Evolutionary conservation across 1,140 invertebrate species (phyloP), one percentile per base, ranked within the genome.

Genomic region (Drosophila bipectinata): DNA sequence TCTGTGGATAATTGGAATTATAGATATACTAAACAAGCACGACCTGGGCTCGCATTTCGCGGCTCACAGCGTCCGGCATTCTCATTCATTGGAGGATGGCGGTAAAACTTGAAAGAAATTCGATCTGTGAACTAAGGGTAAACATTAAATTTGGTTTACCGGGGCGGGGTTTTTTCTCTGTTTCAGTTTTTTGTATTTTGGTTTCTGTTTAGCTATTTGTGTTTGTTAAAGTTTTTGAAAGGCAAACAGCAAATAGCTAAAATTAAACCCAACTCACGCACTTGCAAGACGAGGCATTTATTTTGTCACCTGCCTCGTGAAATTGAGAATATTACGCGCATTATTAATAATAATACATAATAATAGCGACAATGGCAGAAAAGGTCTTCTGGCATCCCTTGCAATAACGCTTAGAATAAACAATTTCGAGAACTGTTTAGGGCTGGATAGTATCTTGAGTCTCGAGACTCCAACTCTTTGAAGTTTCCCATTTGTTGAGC

Each of bases 1-100:
- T 69, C 63, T 57, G 67, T 57, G 58, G 79, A 88, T 87, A 87
- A 87, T 87, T 87, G 82, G 75, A 88, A 88, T 87, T 88, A 87
- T 76, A 88, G 82, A 82, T 82, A 79, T 82, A 78, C 64, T 79
- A 72, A 54, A 48, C 60, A 78, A 87, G 67, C 82, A 81, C 37
- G 45, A 55, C 37, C 41, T 52, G 79, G 34, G 10, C 34, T 37
- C 34, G 10, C 34, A 37, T 37, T 37, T 37, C 34, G 58, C 77
- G 77, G 59, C 15, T 6, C 37, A 51, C 51, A 44, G 59, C 37
- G 47, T 14, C 15, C 34, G 14, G 26, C 15, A 44, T 49, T 52
- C 63, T 63, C 59, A 64, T 64, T 67, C 59, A 67, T 51, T 32
- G 28, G 60, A 34, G 21, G 2, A 12, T 21, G 63, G 44, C 63